Conservation (phyloP, 2,888 invertebrate genomes). For the Pyrocoelia pectoralis region DNA sequence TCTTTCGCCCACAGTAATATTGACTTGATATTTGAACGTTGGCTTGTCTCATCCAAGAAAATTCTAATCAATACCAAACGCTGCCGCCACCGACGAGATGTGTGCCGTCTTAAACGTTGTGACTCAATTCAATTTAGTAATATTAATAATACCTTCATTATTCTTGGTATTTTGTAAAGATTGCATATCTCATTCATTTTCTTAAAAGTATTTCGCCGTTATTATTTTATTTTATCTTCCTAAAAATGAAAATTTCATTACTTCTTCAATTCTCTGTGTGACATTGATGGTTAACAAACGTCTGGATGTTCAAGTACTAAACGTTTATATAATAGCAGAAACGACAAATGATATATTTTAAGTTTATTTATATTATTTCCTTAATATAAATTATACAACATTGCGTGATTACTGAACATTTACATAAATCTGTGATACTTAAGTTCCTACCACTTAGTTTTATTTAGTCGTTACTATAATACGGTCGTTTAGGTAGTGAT, state of each 20-base stretch:
- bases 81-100: neutral
- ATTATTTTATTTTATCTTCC: too few relatives aligned
- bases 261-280: too few relatives aligned
- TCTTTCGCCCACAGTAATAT: too few relatives aligned
- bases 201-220: too few relatives aligned
- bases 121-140: neutral
- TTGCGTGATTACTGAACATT: constrained; percentile 15
- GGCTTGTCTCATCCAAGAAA: neutral
- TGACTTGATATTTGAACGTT: neutral
- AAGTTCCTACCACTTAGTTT: constrained; percentile 4
- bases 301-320: too few relatives aligned
- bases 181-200: too few relatives aligned
- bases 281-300: neutral
- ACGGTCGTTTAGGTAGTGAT: constrained; percentile 14
- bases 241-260: too few relatives aligned
- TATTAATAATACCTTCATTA: neutral
- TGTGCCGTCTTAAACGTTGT: neutral
- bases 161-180: too few relatives aligned
- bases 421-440: constrained; percentile 6
- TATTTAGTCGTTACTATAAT: constrained; percentile 12
- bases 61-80: neutral
- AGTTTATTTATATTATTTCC: constrained; percentile 5
- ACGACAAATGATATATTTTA: neutral
- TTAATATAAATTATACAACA: neutral
- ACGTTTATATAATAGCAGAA: neutral